phyloP scores from a whole-genome alignment of 2,113 vertebrate species.

The Pteruthius melanotis region DNA sequence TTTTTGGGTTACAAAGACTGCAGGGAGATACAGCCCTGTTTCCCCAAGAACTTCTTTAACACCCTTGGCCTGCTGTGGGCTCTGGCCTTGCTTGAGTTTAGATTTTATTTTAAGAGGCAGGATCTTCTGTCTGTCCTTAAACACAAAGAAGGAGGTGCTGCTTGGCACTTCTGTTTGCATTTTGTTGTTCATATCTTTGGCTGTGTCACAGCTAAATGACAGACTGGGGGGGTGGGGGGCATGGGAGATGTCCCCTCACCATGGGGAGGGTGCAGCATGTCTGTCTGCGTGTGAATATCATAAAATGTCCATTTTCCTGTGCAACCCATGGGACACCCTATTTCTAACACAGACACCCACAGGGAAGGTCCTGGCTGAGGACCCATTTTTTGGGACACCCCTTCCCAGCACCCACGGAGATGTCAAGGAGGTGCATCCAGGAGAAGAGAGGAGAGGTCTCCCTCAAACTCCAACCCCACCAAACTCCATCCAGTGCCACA shows the following conservation, averaged over 20 bases:
- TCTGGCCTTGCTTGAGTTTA: neutral
- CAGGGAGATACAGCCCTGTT: neutral
- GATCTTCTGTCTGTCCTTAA: neutral
- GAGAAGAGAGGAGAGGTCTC: neutral
- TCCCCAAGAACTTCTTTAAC: neutral
- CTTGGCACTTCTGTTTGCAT: neutral
- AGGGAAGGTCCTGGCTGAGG: neutral
- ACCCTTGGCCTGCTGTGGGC: neutral
- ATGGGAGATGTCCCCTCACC: neutral
- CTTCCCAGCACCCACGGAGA: neutral
- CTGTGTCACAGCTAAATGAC: neutral
- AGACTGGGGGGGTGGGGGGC: neutral
- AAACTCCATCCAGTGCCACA: neutral
- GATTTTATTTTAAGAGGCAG: neutral
- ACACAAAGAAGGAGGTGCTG: neutral
- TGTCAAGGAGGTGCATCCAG: neutral
- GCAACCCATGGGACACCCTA: neutral
- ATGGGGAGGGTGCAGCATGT: fast-evolving
- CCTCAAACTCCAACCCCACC: neutral
- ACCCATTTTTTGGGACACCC: neutral
- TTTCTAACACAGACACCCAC: fast-evolving
- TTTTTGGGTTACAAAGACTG: neutral
- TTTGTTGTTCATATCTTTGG: neutral
- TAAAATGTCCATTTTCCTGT: neutral
- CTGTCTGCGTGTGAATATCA: neutral